A percentile compares a stretch with the other conserved stretches of the same genome.
These are phyloP conservation scores for Sebastiscus tertius DNA, from an alignment of 2,797 vertebrate species.

Conservation along the genomic window DNA sequence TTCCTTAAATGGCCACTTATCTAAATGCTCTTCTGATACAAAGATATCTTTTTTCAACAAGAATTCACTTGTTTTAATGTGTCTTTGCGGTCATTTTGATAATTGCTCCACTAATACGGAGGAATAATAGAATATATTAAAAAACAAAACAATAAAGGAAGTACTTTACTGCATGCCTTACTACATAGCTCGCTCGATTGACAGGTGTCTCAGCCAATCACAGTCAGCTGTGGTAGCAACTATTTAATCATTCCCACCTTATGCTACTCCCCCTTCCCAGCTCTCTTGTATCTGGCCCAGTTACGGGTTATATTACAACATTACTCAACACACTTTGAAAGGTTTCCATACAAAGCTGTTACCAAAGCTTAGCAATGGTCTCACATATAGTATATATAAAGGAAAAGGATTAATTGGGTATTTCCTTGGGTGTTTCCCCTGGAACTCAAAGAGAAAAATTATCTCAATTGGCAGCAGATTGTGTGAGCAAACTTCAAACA, in stretches of 20 bases:
- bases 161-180: background rate
- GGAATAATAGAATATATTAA: background rate
- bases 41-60: background rate
- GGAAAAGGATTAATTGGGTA: background rate
- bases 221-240: background rate
- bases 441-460: background rate
- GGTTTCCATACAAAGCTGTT: background rate
- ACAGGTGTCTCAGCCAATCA: background rate
- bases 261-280: background rate
- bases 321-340: background rate
- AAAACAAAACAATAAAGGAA: background rate
- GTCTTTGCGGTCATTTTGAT: background rate
- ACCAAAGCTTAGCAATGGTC: background rate
- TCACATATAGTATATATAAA: background rate
- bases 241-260: background rate
- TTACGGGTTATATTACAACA: background rate
- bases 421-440: conserved; percentile 5
- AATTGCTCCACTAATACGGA: background rate
- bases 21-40: too few relatives aligned
- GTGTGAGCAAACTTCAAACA: conserved; percentile 15
- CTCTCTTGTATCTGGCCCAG: background rate
- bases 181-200: background rate
- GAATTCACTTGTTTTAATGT: background rate
- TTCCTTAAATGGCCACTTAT: too few relatives aligned
- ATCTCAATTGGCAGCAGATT: conserved; percentile 2